phyloP scores from a whole-genome alignment of 1,140 invertebrate species.

The Sipha flava region DNA sequence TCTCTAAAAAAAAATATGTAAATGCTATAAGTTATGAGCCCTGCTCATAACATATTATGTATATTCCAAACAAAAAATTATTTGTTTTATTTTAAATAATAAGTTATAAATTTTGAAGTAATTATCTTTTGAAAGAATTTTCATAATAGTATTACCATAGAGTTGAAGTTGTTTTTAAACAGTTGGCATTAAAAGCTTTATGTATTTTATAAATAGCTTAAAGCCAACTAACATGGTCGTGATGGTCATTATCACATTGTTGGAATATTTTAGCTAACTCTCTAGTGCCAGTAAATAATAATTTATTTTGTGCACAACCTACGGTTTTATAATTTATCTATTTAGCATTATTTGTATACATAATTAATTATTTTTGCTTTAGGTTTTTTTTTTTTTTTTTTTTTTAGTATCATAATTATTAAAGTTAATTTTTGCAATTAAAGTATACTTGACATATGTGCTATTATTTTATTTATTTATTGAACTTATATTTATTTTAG shows the following conservation, averaged over 20 bases:
- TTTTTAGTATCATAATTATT: too few species aligned
- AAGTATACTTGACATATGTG: too few species aligned
- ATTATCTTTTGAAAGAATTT: constrained; percentile 3
- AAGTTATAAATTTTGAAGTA: neutral
- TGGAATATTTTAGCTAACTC: neutral
- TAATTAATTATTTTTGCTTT: neutral
- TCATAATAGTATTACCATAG: neutral
- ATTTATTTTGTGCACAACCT: constrained; percentile 9
- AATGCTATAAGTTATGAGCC: too few species aligned
- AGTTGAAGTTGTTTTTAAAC: constrained; percentile 21
- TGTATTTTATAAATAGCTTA: constrained; percentile 26
- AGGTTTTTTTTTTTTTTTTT: constrained; percentile 1
- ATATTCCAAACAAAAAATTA: too few species aligned
- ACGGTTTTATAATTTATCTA: neutral
- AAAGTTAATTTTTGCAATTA: too few species aligned
- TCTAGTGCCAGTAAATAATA: constrained; percentile 21
- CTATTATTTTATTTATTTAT: too few species aligned
- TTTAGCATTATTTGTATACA: neutral
- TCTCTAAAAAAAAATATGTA: too few species aligned
- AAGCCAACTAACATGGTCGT: constrained; percentile 6
- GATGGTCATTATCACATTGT: constrained; percentile 28
- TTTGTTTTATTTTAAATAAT: neutral
- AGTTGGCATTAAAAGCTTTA: constrained; percentile 31
- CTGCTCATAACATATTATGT: too few species aligned
- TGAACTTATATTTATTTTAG: too few species aligned